Percentiles rank a stretch among this genome's conserved stretches.
These are phyloP conservation scores for Dinoponera quadriceps DNA, from an alignment of 1,140 invertebrate genomes.

Conservation along the genomic window DNA sequence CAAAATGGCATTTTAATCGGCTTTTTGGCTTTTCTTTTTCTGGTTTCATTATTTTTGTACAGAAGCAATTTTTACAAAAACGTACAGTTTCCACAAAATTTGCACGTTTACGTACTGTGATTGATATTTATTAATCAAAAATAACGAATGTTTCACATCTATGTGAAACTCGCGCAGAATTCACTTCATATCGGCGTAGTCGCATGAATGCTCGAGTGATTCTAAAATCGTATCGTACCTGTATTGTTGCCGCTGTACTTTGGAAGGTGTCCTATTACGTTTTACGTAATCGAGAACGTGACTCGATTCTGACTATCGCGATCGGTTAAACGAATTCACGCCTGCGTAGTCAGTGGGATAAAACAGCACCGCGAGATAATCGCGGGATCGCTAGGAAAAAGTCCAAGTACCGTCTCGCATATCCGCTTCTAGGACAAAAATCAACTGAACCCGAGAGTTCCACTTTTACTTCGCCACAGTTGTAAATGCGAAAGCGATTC, in stretches of 20 bases:
- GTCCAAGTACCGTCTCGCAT: background rate
- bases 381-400: background rate
- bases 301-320: constrained; percentile 12
- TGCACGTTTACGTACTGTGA: too few relatives aligned
- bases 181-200: background rate
- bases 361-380: constrained; percentile 1
- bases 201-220: background rate
- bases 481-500: background rate
- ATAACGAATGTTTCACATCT: background rate
- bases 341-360: background rate
- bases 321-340: constrained; percentile 3
- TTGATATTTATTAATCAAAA: too few relatives aligned
- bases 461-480: constrained; percentile 1
- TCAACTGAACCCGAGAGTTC: background rate
- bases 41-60: too few relatives aligned
- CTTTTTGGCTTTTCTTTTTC: too few relatives aligned
- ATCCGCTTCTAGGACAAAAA: background rate
- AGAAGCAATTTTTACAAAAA: too few relatives aligned
- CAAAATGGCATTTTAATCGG: too few relatives aligned
- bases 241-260: background rate
- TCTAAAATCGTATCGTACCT: background rate
- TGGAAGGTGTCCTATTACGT: background rate
- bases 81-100: too few relatives aligned
- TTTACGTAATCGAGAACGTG: constrained; percentile 24
- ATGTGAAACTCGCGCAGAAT: background rate